Percentiles rank a stretch among this genome's conserved stretches.
phyloP scores from a whole-genome alignment of 2,888 invertebrate genomes.

The Thera britannica region DNA sequence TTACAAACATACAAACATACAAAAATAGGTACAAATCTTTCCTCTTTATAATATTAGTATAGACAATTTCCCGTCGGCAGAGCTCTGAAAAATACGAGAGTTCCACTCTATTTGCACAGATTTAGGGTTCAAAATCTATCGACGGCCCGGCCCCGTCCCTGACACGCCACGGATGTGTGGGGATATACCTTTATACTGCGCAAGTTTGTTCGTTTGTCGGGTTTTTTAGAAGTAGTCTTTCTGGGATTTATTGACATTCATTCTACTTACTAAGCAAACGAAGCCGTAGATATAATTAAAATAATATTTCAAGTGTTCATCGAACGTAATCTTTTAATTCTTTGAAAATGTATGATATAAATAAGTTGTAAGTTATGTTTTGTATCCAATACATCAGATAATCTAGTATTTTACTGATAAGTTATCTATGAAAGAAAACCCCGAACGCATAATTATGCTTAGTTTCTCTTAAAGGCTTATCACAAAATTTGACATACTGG shows the following conservation, averaged over 20 bases:
- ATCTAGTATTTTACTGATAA: not conserved
- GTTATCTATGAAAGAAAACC: not conserved
- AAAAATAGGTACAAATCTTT: no score
- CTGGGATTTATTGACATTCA: no score
- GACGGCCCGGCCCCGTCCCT: no score
- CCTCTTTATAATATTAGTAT: no score
- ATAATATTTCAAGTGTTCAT: not conserved
- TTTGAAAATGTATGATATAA: not conserved
- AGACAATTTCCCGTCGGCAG: no score
- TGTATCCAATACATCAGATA: not conserved
- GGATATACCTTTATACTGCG: not conserved
- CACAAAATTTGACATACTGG: constrained; percentile 3
- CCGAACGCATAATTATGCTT: not conserved
- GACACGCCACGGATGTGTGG: no score
- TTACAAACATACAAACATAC: no score
- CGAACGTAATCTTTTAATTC: not conserved
- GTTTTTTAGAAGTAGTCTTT: not conserved
- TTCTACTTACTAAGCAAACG: not conserved
- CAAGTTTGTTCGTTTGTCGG: not conserved
- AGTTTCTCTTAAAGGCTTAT: constrained; percentile 6
- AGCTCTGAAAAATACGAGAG: no score
- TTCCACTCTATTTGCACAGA: no score
- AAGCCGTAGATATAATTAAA: not conserved
- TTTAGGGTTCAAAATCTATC: no score
- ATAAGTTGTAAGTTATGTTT: not conserved